Evolutionary conservation across 2,113 vertebrate species (phyloP), one percentile per base, ranked within the genome.

Genomic region (Ailuropoda melanoleuca): DNA sequence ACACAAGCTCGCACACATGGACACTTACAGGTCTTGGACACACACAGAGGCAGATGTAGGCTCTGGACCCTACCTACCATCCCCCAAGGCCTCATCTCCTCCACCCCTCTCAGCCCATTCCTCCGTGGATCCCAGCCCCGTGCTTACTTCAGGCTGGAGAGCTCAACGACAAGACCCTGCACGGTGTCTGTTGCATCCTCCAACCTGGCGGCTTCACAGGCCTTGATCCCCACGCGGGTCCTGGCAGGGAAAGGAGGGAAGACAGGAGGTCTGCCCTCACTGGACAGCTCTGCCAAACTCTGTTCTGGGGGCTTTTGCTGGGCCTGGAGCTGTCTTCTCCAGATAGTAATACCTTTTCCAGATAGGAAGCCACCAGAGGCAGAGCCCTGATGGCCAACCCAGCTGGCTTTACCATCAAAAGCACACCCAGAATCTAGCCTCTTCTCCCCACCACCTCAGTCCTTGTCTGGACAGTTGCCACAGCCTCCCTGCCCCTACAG

Each of bases 81-180:
- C 70, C 37, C 39, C 70, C 37, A 13, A 74, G 37, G 37, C 70
- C 37, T 37, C 37, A 39, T 24, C 26, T 43, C 74, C 43, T 48
- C 74, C 26, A 48, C 26, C 4, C 24, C 72, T 50, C 31, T 56
- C 1, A 11, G 9, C 66, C 37, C 2, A 0, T 0, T 10, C 9
- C 24, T 34, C n/a, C 17, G 0, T 1, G 17, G 66, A 23, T 18
- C 29, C 2, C 0, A n/a, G 12, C 29, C 43, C 13, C 4, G 43
- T 10, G 90, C 99, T 98, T 93, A 99, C 99, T 99, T 99, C 43
- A 99, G 97, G 84, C 98, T 99, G 84, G 99, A 99, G 64, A 99
- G 99, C 93, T 99, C 99, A 43, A 98, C 74, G 84, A 99, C 98
- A 0, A 99, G 99, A 19, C 99, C 99, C 4, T 97, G 98, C 74